Percentiles rank a stretch among this genome's conserved stretches.
Evolutionary conservation across 2,888 invertebrate genomes (phyloP).

Genomic region (Cephus rjabovi): DNA sequence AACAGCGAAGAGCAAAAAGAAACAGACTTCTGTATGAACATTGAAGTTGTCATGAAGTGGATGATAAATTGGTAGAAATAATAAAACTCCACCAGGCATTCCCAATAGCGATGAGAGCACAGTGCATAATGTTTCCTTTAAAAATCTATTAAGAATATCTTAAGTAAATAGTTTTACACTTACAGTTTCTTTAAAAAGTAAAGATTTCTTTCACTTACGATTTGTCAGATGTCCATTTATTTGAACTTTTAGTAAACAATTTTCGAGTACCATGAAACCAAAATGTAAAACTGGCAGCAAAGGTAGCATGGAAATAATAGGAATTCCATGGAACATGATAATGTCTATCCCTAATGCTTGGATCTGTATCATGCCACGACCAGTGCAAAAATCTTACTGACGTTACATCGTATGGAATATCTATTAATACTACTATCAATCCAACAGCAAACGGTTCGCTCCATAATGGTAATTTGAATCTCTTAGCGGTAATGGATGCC

Average conservation of each 20-base stretch:
- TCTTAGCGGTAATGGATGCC: constrained; percentile 71
- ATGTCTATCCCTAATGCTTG: constrained; percentile 78
- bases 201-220: constrained; percentile 23
- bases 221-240: constrained; percentile 69
- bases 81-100: constrained; percentile 78
- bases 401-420: constrained; percentile 84
- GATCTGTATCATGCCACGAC: constrained; percentile 86
- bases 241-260: constrained; percentile 69
- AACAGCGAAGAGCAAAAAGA: constrained; percentile 73
- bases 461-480: constrained; percentile 70
- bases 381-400: constrained; percentile 84
- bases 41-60: constrained; percentile 78
- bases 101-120: constrained; percentile 74
- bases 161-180: neutral
- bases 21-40: constrained; percentile 80
- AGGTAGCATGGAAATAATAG: constrained; percentile 84
- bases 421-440: constrained; percentile 77
- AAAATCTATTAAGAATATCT: constrained; percentile 62
- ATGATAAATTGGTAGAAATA: constrained; percentile 82
- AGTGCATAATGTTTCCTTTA: constrained; percentile 70
- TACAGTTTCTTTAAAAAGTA: constrained; percentile 6
- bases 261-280: constrained; percentile 74
- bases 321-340: constrained; percentile 89
- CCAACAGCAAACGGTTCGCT: constrained; percentile 78
- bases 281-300: constrained; percentile 78